These are phyloP conservation scores for Lasioglossum malachurum DNA, from an alignment of 2,888 invertebrate species.

Conservation along the genomic window DNA sequence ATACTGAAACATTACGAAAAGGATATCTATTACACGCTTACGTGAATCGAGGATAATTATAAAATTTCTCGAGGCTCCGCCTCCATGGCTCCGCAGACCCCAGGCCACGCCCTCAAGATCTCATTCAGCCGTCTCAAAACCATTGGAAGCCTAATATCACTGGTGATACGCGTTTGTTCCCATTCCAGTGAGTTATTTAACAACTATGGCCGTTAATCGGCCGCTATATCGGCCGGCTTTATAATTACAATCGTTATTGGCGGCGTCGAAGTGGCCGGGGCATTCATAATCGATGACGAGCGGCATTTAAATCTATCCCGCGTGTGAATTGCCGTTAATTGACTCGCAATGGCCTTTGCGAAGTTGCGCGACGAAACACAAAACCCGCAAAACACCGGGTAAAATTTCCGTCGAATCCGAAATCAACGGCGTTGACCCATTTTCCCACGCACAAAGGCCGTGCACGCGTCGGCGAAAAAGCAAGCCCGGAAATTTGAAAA, in stretches of 20 bases:
- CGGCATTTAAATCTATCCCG: slow-evolving; percentile 4
- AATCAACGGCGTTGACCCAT: background rate
- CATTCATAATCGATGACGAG: slow-evolving; percentile 38
- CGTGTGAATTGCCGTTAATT: slow-evolving; percentile 33
- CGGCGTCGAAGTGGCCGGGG: slow-evolving; percentile 8
- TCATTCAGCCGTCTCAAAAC: background rate
- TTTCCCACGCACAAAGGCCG: background rate
- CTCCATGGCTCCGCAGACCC: background rate
- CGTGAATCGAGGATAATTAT: background rate
- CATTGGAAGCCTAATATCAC: background rate
- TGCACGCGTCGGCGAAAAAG: background rate
- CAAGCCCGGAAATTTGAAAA: background rate
- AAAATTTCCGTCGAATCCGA: background rate
- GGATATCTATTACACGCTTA: background rate
- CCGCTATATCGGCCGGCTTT: slow-evolving; percentile 28
- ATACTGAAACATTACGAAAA: background rate
- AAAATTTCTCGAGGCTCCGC: background rate
- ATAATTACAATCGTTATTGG: slow-evolving; percentile 45
- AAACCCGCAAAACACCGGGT: background rate
- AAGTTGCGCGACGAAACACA: background rate
- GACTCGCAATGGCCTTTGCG: background rate
- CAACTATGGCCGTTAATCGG: slow-evolving; percentile 23
- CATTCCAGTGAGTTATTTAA: slow-evolving; percentile 25
- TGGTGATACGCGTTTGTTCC: background rate
- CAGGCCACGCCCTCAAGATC: background rate